These are phyloP conservation scores for Microtus ochrogaster DNA, from an alignment of 2,113 vertebrate species.

Conservation along the genomic window DNA sequence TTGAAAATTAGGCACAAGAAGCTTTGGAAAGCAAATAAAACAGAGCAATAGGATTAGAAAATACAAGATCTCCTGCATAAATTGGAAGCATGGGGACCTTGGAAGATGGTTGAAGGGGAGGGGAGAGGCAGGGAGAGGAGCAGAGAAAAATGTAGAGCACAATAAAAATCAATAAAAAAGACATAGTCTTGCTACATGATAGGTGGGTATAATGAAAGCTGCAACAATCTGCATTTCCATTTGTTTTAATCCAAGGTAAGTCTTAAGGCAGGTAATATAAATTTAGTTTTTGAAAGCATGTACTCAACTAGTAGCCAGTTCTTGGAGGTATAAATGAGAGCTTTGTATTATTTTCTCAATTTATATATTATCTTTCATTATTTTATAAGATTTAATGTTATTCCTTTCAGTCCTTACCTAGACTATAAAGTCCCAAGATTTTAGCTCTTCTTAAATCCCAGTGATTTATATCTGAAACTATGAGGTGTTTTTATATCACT, in stretches of 20 bases:
- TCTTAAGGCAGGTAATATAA: background rate
- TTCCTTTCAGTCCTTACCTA: background rate
- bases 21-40: background rate
- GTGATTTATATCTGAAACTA: background rate
- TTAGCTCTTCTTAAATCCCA: background rate
- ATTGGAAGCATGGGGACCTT: no score
- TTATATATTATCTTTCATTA: background rate
- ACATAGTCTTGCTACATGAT: background rate
- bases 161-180: no score
- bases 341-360: background rate
- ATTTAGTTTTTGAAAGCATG: background rate
- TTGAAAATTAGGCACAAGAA: background rate
- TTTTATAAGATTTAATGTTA: slow-evolving; percentile 1
- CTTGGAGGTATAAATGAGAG: background rate
- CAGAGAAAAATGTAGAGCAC: no score
- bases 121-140: no score
- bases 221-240: background rate
- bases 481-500: background rate
- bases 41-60: background rate
- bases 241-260: background rate
- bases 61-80: background rate
- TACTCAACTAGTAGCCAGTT: background rate
- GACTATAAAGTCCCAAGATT: background rate
- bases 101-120: no score
- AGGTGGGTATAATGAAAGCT: background rate